Percentiles rank a stretch among this genome's conserved stretches.
These are phyloP conservation scores for Limenitis camilla DNA, from an alignment of 2,888 invertebrate genomes.

Conservation along the genomic window DNA sequence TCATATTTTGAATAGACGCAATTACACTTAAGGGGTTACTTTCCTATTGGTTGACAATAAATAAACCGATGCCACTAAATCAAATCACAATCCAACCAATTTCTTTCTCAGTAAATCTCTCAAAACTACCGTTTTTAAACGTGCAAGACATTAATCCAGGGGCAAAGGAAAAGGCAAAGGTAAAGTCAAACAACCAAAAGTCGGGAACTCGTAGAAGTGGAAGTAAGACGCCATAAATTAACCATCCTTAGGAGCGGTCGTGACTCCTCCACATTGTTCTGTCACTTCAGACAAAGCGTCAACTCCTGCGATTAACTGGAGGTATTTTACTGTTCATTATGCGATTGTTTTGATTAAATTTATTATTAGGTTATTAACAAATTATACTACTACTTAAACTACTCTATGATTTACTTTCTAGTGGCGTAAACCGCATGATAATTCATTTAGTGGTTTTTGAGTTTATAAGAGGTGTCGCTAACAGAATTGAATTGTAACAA, in stretches of 20 bases:
- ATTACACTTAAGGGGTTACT: too few species aligned
- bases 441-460: too few species aligned
- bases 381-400: too few species aligned
- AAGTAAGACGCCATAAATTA: slow-evolving; percentile 42
- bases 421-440: too few species aligned
- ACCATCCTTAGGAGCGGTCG: slow-evolving; percentile 42
- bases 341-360: background rate
- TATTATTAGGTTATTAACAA: background rate
- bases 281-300: slow-evolving; percentile 57
- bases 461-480: too few species aligned
- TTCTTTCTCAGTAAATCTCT: background rate
- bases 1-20: too few species aligned
- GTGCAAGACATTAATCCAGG: slow-evolving; percentile 19
- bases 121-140: slow-evolving; percentile 6
- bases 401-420: too few species aligned
- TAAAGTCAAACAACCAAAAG: slow-evolving; percentile 17
- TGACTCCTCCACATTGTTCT: slow-evolving; percentile 53
- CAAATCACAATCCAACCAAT: background rate
- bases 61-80: background rate
- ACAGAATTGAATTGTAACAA: too few species aligned
- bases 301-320: slow-evolving; percentile 47
- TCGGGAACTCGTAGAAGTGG: slow-evolving; percentile 23
- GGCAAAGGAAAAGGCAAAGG: slow-evolving; percentile 8
- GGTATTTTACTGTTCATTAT: slow-evolving; percentile 10
- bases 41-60: too few species aligned